Evolutionary conservation across 2,797 vertebrate species (phyloP).

Genomic region (Neomorphus geoffroyi): DNA sequence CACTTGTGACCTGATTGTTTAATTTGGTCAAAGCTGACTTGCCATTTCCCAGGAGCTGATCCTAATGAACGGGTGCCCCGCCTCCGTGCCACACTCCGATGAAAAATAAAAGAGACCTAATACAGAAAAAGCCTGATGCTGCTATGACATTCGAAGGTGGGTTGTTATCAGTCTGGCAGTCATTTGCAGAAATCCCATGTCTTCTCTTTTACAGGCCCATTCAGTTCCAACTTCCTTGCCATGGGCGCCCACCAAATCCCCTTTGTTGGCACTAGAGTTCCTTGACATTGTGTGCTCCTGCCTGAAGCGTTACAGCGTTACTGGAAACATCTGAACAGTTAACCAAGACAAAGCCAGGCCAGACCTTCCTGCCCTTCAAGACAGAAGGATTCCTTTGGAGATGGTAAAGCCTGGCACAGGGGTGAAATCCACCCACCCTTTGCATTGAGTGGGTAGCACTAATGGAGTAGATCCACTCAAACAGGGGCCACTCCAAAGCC

Average conservation of each 20-base stretch:
- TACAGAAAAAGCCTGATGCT: not conserved
- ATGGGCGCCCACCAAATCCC: too few species aligned
- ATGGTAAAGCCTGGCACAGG: too few species aligned
- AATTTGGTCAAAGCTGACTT: not conserved
- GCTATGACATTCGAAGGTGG: not conserved
- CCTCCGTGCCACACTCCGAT: not conserved
- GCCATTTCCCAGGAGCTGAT: not conserved
- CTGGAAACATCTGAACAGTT: too few species aligned
- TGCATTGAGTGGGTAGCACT: too few species aligned
- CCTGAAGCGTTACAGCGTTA: too few species aligned
- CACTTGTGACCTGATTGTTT: not conserved
- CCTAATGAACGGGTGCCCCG: not conserved
- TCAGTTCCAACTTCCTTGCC: too few species aligned
- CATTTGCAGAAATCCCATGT: not conserved
- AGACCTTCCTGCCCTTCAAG: too few species aligned
- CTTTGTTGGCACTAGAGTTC: not conserved
- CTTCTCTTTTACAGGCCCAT: not conserved
- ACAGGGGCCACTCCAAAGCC: too few species aligned
- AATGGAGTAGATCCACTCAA: too few species aligned
- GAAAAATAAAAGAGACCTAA: not conserved
- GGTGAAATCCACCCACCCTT: too few species aligned
- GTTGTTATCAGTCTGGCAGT: not conserved
- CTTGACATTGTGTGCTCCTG: fast-evolving
- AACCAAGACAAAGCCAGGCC: too few species aligned
- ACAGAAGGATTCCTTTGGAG: too few species aligned